These are phyloP conservation scores for Zophobas atratus DNA, from an alignment of 1,140 invertebrate species.

Conservation along the genomic window DNA sequence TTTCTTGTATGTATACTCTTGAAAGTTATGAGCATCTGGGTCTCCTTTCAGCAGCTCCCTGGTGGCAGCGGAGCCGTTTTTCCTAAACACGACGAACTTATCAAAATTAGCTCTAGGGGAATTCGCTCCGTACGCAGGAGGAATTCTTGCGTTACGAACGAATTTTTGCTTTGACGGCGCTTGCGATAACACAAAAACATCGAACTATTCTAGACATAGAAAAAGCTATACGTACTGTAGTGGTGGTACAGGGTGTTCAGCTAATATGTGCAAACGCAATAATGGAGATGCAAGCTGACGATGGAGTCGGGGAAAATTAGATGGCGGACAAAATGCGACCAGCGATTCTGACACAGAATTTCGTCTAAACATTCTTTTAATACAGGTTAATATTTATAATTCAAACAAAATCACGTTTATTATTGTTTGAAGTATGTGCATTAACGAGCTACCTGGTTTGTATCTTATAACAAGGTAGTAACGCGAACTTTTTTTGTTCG, in stretches of 20 bases:
- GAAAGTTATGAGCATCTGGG: constrained; percentile 84
- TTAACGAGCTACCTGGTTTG: too few species aligned
- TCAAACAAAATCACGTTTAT: too few species aligned
- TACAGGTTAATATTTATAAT: too few species aligned
- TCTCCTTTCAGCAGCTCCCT: constrained; percentile 75
- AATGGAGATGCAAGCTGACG: constrained; percentile 29
- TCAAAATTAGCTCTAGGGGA: constrained; percentile 15
- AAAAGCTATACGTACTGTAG: constrained; percentile 53
- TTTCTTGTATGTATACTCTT: constrained; percentile 96
- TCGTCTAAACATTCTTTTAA: too few species aligned
- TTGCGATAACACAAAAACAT: constrained; percentile 9
- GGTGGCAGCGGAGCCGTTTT: constrained; percentile 80
- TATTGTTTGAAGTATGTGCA: too few species aligned
- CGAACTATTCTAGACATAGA: constrained; percentile 32
- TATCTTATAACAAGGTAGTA: too few species aligned
- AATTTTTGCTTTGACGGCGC: not conserved
- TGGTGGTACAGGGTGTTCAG: constrained; percentile 53
- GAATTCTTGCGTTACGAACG: constrained; percentile 25
- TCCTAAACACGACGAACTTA: constrained; percentile 71
- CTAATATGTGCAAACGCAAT: constrained; percentile 50
- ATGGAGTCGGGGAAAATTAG: not conserved
- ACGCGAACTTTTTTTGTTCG: too few species aligned
- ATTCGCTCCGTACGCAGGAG: not conserved
- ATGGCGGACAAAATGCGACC: not conserved
- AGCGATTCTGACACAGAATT: too few species aligned